Percentiles rank a stretch among this genome's conserved stretches.
phyloP scores from a whole-genome alignment of 1,140 invertebrate species.

The Aplysia californica region DNA sequence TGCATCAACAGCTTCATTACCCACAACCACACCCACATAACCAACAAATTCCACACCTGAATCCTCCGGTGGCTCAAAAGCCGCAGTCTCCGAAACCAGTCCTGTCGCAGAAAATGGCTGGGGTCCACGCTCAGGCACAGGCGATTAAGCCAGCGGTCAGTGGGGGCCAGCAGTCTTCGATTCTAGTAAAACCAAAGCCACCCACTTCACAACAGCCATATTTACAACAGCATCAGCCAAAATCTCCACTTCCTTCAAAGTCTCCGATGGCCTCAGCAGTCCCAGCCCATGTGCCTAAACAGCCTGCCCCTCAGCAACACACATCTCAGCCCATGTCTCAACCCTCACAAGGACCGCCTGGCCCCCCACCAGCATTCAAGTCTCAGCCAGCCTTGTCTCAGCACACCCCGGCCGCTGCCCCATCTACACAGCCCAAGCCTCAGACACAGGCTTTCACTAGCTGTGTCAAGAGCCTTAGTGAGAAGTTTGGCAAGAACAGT shows the following conservation, averaged over 20 bases:
- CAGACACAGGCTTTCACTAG: constrained; percentile 66
- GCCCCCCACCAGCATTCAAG: not conserved
- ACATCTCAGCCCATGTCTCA: not conserved
- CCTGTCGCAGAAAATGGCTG: not conserved
- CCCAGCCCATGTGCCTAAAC: constrained; percentile 9
- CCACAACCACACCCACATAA: not conserved
- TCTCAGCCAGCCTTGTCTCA: not conserved
- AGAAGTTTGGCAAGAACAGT: constrained; percentile 61
- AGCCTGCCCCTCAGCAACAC: not conserved
- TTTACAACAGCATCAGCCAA: constrained; percentile 6
- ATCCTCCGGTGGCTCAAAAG: not conserved
- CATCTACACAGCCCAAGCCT: not conserved
- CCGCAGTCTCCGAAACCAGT: constrained; percentile 3
- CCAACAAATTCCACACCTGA: too few relatives aligned
- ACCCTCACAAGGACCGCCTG: not conserved
- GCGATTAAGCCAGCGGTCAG: not conserved
- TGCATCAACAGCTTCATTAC: not conserved
- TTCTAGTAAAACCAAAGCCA: not conserved
- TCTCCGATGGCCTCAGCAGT: not conserved
- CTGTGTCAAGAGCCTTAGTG: constrained; percentile 69
- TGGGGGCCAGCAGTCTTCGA: not conserved
- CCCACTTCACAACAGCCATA: too few relatives aligned
- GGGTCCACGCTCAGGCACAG: not conserved
- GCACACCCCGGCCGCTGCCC: too few relatives aligned
- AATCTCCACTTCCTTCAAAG: not conserved